phyloP scores from a whole-genome alignment of 2,797 vertebrate species.

The Danio kyathit region DNA sequence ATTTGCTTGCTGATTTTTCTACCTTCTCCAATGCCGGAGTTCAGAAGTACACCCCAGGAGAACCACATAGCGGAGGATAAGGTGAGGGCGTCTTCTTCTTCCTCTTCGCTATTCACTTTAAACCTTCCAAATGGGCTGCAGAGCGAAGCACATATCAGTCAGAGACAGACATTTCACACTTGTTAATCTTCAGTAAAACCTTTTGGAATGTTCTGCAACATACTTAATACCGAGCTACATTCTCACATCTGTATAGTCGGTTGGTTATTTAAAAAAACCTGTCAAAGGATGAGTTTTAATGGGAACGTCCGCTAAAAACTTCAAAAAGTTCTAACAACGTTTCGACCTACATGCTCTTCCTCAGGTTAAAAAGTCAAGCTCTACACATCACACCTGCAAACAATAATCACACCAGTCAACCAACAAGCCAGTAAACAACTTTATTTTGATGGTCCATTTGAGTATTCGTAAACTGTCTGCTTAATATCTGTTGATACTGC shows the following conservation, averaged over 20 bases:
- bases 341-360: too few species aligned
- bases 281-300: not conserved
- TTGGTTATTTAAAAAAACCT: not conserved
- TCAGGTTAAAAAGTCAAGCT: too few species aligned
- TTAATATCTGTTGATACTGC: too few species aligned
- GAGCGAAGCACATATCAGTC: conserved; percentile 12
- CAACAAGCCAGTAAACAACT: too few species aligned
- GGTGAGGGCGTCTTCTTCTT: conserved; percentile 95
- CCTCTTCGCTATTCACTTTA: conserved; percentile 98
- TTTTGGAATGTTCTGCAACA: not conserved
- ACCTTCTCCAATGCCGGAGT: conserved; percentile 99
- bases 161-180: conserved; percentile 18
- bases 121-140: conserved; percentile 94
- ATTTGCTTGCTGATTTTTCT: conserved; percentile 60
- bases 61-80: conserved; percentile 99
- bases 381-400: too few species aligned
- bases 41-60: conserved; percentile 98
- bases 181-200: not conserved
- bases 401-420: too few species aligned
- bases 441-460: too few species aligned
- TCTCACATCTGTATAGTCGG: not conserved
- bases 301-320: not conserved
- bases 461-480: too few species aligned
- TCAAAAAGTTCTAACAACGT: too few species aligned
- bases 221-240: not conserved